These are phyloP conservation scores for Porites rus DNA, from an alignment of 92 coral and sea anemone species.

Conservation along the genomic window DNA sequence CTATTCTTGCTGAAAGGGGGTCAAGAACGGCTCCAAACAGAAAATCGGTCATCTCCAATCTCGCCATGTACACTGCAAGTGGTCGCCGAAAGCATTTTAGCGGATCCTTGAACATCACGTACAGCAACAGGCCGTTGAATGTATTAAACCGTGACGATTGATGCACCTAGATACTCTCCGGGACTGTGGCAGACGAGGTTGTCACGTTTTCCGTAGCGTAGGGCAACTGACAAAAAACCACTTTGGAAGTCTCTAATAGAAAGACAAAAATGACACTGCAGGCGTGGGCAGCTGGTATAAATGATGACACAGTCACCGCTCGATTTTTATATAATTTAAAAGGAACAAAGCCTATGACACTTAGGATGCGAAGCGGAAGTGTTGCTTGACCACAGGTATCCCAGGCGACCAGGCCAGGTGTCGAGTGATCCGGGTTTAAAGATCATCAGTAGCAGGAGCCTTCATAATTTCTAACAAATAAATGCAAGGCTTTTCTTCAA, in stretches of 20 bases:
- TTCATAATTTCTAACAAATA: too few relatives aligned
- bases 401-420: too few relatives aligned
- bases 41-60: slow-evolving; percentile 53
- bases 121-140: slow-evolving; percentile 45
- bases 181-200: not conserved
- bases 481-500: too few relatives aligned
- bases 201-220: not conserved
- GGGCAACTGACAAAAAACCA: not conserved
- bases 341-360: too few relatives aligned
- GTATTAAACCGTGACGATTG: slow-evolving; percentile 6
- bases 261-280: not conserved
- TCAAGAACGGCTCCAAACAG: slow-evolving; percentile 54
- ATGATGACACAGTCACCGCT: too few relatives aligned
- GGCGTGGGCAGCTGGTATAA: not conserved
- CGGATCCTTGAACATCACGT: slow-evolving; percentile 63
- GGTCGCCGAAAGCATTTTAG: slow-evolving; percentile 60
- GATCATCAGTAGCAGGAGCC: too few relatives aligned
- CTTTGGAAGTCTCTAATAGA: not conserved
- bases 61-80: slow-evolving; percentile 45
- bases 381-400: too few relatives aligned
- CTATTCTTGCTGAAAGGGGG: slow-evolving; percentile 30
- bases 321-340: too few relatives aligned
- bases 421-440: too few relatives aligned
- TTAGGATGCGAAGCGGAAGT: too few relatives aligned
- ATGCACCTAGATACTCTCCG: not conserved